Conservation (phyloP, 2,113 vertebrate genomes). For the Shinisaurus crocodilurus region DNA sequence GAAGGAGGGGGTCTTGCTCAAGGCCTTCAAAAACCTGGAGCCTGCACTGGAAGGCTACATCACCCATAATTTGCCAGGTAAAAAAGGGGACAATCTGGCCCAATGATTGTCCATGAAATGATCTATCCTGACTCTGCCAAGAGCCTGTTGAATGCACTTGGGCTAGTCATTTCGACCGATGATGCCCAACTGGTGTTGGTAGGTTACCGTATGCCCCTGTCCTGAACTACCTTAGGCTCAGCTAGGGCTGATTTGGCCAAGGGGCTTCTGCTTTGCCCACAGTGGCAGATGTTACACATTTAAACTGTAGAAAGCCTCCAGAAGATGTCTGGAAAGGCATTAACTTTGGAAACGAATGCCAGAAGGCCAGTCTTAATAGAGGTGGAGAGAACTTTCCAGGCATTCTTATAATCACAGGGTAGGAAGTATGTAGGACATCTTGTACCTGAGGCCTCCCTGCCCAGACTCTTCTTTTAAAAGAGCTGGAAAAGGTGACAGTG, state of each 20-base stretch:
- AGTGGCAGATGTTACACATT: too few species aligned
- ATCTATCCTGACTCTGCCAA: neutral
- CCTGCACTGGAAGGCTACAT: neutral
- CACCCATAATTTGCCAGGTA: too few species aligned
- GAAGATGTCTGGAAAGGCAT: neutral
- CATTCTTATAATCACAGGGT: neutral
- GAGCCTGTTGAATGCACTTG: neutral
- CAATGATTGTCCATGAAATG: neutral
- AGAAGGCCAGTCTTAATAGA: neutral
- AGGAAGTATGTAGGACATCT: neutral
- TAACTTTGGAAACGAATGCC: neutral
- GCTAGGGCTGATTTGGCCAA: neutral
- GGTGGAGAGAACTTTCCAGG: neutral
- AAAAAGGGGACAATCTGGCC: neutral
- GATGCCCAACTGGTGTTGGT: neutral
- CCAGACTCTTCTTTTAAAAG: neutral
- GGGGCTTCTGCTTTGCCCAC: neutral
- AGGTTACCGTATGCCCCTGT: neutral
- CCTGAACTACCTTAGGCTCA: neutral
- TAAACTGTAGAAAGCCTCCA: neutral
- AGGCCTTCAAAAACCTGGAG: too few species aligned
- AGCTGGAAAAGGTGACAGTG: neutral
- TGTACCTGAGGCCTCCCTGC: neutral
- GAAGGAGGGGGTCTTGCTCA: too few species aligned
- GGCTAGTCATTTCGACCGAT: neutral